A percentile compares a stretch with the other conserved stretches of the same genome.
These are phyloP conservation scores for Dendroctonus ponderosae DNA, from an alignment of 1,140 invertebrate species.

Conservation along the genomic window DNA sequence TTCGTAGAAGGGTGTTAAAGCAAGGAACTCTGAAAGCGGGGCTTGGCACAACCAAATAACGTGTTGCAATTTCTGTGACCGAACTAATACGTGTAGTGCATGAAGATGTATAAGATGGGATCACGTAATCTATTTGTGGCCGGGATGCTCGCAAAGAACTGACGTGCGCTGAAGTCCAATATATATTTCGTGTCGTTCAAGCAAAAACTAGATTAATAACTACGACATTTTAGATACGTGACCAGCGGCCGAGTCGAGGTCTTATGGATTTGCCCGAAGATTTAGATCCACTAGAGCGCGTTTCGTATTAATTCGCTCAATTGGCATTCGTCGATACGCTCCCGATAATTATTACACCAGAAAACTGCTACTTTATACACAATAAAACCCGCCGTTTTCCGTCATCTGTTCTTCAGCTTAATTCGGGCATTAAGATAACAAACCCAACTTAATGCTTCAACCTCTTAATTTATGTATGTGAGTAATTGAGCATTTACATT, in stretches of 20 bases:
- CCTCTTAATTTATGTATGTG: too few relatives aligned
- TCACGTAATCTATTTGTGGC: constrained; percentile 49
- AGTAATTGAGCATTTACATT: too few relatives aligned
- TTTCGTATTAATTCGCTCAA: constrained; percentile 12
- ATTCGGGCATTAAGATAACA: too few relatives aligned
- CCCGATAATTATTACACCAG: too few relatives aligned
- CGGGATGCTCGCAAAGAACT: constrained; percentile 37
- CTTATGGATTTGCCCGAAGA: constrained; percentile 25
- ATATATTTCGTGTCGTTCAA: constrained; percentile 39
- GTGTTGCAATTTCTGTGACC: constrained; percentile 46
- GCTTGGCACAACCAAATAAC: constrained; percentile 36
- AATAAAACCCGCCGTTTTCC: too few relatives aligned
- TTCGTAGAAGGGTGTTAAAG: constrained; percentile 32
- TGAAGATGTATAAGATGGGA: constrained; percentile 45
- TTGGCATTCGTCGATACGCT: background rate
- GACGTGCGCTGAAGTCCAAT: constrained; percentile 44
- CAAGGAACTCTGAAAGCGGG: constrained; percentile 22
- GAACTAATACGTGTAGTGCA: constrained; percentile 43
- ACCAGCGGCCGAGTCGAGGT: constrained; percentile 15
- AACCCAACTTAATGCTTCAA: too few relatives aligned
- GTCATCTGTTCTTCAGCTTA: too few relatives aligned
- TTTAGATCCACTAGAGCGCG: constrained; percentile 4
- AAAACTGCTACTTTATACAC: too few relatives aligned
- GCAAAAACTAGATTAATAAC: constrained; percentile 44
- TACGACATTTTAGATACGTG: constrained; percentile 24